Conservation (phyloP, 2,888 invertebrate genomes). For the Mycalesis mineus region DNA sequence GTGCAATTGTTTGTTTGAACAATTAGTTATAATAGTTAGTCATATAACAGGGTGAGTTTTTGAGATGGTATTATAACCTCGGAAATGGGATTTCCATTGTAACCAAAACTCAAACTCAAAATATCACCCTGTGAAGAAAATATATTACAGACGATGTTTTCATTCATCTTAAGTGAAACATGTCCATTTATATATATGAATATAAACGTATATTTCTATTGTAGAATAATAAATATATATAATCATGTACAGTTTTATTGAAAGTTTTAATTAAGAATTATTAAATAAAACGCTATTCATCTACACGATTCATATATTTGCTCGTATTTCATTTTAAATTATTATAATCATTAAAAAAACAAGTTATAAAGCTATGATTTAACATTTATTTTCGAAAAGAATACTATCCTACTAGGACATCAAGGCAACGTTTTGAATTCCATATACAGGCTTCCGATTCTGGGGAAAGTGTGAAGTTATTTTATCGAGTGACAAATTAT, state of each 20-base stretch:
- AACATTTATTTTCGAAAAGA: neutral
- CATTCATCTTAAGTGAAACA: conserved; percentile 57
- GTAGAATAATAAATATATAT: conserved; percentile 59
- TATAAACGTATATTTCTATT: conserved; percentile 57
- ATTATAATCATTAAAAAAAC: no score
- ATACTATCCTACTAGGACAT: neutral
- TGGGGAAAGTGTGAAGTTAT: no score
- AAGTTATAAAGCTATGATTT: no score
- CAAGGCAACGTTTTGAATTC: no score
- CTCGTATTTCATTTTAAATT: no score
- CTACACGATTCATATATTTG: conserved; percentile 1
- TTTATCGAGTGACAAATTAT: no score
- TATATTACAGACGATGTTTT: conserved; percentile 52
- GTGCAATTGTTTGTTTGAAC: conserved; percentile 72
- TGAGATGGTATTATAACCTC: neutral
- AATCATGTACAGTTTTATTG: conserved; percentile 74
- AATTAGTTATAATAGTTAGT: conserved; percentile 56
- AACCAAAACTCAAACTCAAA: neutral
- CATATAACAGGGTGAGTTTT: conserved; percentile 33
- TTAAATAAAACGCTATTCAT: conserved; percentile 25
- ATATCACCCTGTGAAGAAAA: conserved; percentile 15
- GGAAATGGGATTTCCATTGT: no score
- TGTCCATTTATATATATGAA: conserved; percentile 61
- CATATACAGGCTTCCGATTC: no score
- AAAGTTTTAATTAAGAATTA: conserved; percentile 35